phyloP scores from a whole-genome alignment of 2,113 vertebrate genomes.

The Parotia lawesii region DNA sequence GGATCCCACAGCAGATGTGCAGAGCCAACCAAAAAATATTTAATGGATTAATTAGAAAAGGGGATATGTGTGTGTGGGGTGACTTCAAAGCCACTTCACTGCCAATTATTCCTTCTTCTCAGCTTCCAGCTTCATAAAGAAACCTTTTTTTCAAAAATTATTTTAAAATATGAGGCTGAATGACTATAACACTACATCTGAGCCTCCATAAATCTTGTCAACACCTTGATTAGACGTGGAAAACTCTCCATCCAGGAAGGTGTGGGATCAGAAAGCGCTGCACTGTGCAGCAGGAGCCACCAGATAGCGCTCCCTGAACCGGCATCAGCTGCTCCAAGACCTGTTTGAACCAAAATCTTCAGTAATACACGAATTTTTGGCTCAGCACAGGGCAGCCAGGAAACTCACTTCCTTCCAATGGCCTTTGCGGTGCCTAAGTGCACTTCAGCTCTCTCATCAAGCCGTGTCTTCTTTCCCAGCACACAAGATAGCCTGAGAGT shows the following conservation, averaged over 20 bases:
- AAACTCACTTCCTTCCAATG: not conserved
- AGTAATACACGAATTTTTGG: fast-evolving
- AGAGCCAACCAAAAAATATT: not conserved
- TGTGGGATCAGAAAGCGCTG: not conserved
- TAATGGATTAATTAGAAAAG: not conserved
- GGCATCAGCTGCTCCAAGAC: not conserved
- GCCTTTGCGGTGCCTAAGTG: not conserved
- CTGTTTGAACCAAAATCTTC: not conserved
- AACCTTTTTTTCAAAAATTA: not conserved
- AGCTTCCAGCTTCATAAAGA: not conserved
- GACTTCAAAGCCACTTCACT: not conserved
- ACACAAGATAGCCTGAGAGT: fast-evolving
- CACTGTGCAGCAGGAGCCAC: not conserved
- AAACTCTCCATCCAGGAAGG: not conserved
- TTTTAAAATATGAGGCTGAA: not conserved
- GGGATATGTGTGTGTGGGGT: fast-evolving
- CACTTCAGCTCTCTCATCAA: not conserved
- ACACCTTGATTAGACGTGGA: not conserved
- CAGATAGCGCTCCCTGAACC: constrained; percentile 30
- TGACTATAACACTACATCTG: not conserved
- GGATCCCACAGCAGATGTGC: not conserved
- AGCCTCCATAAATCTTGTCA: not conserved
- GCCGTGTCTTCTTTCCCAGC: not conserved
- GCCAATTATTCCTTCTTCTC: not conserved
- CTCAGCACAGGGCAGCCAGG: not conserved